Evolutionary conservation across 1,140 invertebrate genomes (phyloP), one percentile per base, ranked within the genome.

Genomic region (Magallana angulata): DNA sequence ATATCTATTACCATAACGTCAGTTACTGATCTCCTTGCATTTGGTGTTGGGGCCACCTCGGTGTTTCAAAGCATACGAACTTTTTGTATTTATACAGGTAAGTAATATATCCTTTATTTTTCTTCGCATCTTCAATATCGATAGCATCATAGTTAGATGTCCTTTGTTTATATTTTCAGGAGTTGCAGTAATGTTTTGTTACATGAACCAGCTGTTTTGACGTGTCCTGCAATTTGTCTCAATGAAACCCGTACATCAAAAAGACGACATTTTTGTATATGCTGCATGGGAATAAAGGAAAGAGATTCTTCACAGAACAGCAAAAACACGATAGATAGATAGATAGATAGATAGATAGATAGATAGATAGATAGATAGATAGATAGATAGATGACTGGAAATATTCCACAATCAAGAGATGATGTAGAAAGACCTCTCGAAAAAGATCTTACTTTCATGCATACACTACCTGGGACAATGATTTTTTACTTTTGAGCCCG

Each of bases 1-100:
- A 98, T 99, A n/a, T 99, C 98, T 5, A 99, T 99, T 87, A 99
- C 98, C 48, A 99, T 99, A 90, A 99, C 98, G 2, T 99, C 98
- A 0, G 95, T 99, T n/a, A 99, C 98, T 0, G 98, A 99, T 94
- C 97, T 98, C 95, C 96, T 99, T 88, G 98, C 98, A 56, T 99
- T 99, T 94, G 97, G 97, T 94, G 98, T 99, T 84, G 98, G 98
- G 48, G 97, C 98, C 89, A 97, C 98, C 90, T 98, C 98, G 62
- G 97, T 98, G 2, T 99, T 99, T 93, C 98, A 97, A 2, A 98
- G 97, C 11, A 98, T 99, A 1, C 97, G 97, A 93, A 99, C 99
- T 90, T 99, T 99, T 95, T 99, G 98, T 95, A 97, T 98, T 91
- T 99, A 99, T 94, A 98, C 98, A 89, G 97, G 97, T 97, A 95